These are phyloP conservation scores for Bemisia tabaci DNA, from an alignment of 1,140 invertebrate species.

Conservation along the genomic window DNA sequence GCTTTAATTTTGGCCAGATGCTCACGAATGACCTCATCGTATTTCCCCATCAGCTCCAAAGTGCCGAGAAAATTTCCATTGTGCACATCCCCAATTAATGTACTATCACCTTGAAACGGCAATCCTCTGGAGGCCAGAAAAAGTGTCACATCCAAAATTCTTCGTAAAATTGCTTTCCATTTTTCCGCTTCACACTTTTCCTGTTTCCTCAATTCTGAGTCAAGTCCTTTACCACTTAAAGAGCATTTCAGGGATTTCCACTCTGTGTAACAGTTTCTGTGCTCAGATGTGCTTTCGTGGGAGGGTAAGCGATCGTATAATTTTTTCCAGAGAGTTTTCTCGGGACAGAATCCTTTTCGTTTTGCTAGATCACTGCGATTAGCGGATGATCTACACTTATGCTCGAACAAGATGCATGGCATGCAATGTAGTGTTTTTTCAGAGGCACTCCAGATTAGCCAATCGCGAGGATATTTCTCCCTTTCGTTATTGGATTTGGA, in stretches of 20 bases:
- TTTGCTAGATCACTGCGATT: background rate
- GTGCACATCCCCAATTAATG: constrained; percentile 16
- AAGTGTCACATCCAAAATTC: constrained; percentile 17
- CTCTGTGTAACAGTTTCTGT: constrained; percentile 3
- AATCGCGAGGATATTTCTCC: constrained; percentile 8
- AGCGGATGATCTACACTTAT: background rate
- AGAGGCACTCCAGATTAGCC: constrained; percentile 5
- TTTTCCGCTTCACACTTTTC: constrained; percentile 15
- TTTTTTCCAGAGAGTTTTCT: too few relatives aligned
- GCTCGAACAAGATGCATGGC: background rate
- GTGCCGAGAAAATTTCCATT: constrained; percentile 22
- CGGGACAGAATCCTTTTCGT: constrained; percentile 2
- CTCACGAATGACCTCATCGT: constrained; percentile 19
- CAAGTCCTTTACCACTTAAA: background rate
- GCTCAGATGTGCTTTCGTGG: constrained; percentile 1
- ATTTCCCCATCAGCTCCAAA: constrained; percentile 19
- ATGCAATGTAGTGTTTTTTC: constrained; percentile 6
- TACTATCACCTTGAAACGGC: constrained; percentile 20
- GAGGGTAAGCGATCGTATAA: constrained; percentile 1
- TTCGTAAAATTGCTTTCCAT: constrained; percentile 16
- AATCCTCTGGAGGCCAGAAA: constrained; percentile 21
- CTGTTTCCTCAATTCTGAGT: constrained; percentile 11
- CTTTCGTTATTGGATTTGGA: constrained; percentile 6
- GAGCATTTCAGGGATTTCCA: constrained; percentile 5
- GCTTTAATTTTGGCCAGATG: constrained; percentile 15